These are phyloP conservation scores for Emydura subglobosa DNA, from an alignment of 2,113 vertebrate species.

Conservation along the genomic window DNA sequence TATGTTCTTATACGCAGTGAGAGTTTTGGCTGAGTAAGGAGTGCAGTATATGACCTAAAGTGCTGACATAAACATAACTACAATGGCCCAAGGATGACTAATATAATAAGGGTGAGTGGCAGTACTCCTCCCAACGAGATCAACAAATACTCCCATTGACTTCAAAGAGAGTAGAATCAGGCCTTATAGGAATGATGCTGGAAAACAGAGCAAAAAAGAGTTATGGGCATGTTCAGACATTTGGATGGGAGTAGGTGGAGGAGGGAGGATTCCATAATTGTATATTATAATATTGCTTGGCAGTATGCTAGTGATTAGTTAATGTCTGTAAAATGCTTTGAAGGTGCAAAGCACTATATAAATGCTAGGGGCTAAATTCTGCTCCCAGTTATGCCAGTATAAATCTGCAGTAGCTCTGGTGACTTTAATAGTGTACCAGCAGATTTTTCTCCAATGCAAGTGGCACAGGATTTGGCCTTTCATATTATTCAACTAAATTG, in stretches of 20 bases:
- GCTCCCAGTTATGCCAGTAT: constrained; percentile 23
- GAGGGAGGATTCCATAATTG: constrained; percentile 73
- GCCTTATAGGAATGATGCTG: constrained; percentile 65
- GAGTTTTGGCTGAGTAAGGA: constrained; percentile 47
- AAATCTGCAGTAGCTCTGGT: constrained; percentile 4
- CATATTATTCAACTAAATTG: not conserved
- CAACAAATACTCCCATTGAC: constrained; percentile 55
- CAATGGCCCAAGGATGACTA: constrained; percentile 61
- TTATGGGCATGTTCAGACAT: constrained; percentile 73
- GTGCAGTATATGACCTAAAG: constrained; percentile 43
- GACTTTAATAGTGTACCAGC: not conserved
- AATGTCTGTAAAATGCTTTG: constrained; percentile 72
- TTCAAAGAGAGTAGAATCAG: constrained; percentile 70
- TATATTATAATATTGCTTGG: constrained; percentile 58
- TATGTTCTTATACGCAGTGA: not conserved
- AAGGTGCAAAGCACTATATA: constrained; percentile 31
- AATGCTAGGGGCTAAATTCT: constrained; percentile 32
- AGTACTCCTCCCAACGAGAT: constrained; percentile 64
- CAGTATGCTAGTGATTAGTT: constrained; percentile 69
- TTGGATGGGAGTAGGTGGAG: constrained; percentile 70
- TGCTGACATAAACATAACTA: constrained; percentile 63
- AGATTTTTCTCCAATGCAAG: not conserved
- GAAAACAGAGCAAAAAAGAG: constrained; percentile 52
- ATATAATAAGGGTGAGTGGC: constrained; percentile 52
- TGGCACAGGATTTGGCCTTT: not conserved